Percentiles rank a stretch among this genome's conserved stretches.
Evolutionary conservation across 2,113 vertebrate genomes (phyloP).

Genomic region (Chionomys nivalis): DNA sequence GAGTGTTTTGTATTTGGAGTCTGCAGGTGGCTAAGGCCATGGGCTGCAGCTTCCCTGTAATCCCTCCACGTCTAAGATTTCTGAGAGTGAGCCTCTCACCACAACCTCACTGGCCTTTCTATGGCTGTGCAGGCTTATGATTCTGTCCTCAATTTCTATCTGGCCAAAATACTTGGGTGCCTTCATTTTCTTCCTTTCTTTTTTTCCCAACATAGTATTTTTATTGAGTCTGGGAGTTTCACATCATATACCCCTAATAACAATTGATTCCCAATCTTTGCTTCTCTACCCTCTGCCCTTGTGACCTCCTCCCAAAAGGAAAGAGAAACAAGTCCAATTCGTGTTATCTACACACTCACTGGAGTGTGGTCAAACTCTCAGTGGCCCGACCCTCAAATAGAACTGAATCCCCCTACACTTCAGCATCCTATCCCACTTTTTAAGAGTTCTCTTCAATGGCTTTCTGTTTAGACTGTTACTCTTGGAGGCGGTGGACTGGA

Average conservation of each 20-base stretch:
- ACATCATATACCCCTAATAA: background rate
- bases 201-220: background rate
- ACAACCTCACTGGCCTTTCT: background rate
- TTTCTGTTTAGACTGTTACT: background rate
- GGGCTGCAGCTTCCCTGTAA: background rate
- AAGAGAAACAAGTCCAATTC: background rate
- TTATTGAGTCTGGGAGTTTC: background rate
- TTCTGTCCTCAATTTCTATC: slow-evolving; percentile 26
- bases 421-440: background rate
- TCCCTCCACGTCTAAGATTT: background rate
- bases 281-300: background rate
- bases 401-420: background rate
- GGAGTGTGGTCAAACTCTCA: background rate
- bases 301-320: background rate
- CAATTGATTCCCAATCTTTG: background rate
- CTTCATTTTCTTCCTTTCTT: slow-evolving; percentile 16
- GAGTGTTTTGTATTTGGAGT: background rate
- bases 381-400: background rate
- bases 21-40: background rate
- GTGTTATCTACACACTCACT: background rate
- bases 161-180: background rate
- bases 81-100: background rate
- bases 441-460: background rate
- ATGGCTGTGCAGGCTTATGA: background rate
- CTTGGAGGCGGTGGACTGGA: background rate